phyloP scores from a whole-genome alignment of 2,113 vertebrate genomes.

The Indicator indicator region DNA sequence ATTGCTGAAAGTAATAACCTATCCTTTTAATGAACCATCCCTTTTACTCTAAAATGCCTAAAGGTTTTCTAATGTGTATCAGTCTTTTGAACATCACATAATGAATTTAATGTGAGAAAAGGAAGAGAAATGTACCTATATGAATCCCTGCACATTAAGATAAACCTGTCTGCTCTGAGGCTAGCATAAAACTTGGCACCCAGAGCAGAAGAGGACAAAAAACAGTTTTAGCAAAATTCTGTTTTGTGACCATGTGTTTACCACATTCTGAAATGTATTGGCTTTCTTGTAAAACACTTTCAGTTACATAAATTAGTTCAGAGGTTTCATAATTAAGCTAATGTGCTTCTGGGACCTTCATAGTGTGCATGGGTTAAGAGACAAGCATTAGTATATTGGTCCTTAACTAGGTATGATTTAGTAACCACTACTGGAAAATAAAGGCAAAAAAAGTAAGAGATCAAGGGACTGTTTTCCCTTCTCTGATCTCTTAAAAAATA shows the following conservation, averaged over 20 bases:
- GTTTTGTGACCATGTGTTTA: not conserved
- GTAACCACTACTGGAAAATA: not conserved
- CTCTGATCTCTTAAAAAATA: not conserved
- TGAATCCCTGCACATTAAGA: constrained; percentile 21
- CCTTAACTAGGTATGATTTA: not conserved
- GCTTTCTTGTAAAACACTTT: constrained; percentile 7
- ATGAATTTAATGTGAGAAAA: constrained; percentile 31
- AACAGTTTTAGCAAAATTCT: not conserved
- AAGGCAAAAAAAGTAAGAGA: not conserved
- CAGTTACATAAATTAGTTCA: not conserved
- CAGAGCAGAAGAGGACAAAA: not conserved
- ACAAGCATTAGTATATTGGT: not conserved
- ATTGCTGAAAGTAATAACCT: constrained; percentile 51
- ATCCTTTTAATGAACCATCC: constrained; percentile 57
- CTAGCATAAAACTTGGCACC: not conserved
- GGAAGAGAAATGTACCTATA: constrained; percentile 8
- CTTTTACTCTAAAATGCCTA: constrained; percentile 36
- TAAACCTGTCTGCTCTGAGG: constrained; percentile 43
- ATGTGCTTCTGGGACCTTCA: not conserved
- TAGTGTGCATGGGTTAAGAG: not conserved
- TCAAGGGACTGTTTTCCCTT: not conserved
- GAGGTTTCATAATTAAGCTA: constrained; percentile 2
- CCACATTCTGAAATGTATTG: not conserved
- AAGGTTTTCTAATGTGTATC: constrained; percentile 50
- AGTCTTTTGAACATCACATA: constrained; percentile 33